phyloP scores from a whole-genome alignment of 2,797 vertebrate species.

The Ctenosaura bakeri region DNA sequence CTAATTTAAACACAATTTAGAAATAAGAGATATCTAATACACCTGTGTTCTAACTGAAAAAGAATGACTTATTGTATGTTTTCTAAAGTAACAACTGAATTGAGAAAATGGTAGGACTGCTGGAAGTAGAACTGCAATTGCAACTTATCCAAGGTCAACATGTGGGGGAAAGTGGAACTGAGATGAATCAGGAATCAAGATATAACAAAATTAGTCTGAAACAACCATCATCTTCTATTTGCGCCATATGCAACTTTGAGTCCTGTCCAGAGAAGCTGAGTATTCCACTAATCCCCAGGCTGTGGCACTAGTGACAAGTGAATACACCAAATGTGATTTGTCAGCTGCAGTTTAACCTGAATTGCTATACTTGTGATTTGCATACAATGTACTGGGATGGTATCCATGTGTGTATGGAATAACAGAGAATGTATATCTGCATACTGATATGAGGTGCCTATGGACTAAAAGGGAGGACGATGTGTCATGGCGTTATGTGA shows the following conservation, averaged over 20 bases:
- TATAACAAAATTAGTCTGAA: background rate
- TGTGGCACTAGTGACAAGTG: background rate
- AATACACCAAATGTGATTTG: background rate
- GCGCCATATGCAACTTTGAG: background rate
- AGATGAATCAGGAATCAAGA: background rate
- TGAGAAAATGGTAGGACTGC: background rate
- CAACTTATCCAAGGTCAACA: background rate
- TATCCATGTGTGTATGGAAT: too few species aligned
- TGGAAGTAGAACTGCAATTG: background rate
- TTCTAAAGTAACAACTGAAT: background rate
- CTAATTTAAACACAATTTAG: background rate
- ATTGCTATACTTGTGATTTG: too few species aligned
- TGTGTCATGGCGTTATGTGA: too few species aligned
- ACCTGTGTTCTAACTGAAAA: background rate
- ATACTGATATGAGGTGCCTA: too few species aligned
- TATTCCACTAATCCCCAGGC: too few species aligned
- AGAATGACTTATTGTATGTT: background rate
- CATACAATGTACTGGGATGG: too few species aligned
- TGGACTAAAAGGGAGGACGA: too few species aligned
- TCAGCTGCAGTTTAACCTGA: background rate
- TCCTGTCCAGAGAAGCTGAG: background rate
- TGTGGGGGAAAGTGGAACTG: background rate
- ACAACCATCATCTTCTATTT: background rate
- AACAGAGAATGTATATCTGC: too few species aligned
- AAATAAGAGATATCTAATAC: background rate